A percentile compares a stretch with the other conserved stretches of the same genome.
These are phyloP conservation scores for Megalonaias nervosa DNA, from an alignment of 1,140 invertebrate species.

Conservation along the genomic window DNA sequence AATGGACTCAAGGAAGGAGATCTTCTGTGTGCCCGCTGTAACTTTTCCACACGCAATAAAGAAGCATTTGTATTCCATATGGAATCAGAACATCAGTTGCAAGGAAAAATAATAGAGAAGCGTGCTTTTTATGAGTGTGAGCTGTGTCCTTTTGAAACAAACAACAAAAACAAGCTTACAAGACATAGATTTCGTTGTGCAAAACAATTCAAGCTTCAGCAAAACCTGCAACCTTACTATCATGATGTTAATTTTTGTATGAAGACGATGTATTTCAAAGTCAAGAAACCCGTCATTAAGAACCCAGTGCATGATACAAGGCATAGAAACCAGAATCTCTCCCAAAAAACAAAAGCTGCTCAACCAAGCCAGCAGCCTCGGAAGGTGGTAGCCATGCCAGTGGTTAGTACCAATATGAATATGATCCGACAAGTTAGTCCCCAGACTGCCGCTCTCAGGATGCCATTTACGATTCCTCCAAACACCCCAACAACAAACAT, in stretches of 20 bases:
- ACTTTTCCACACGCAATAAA: conserved; percentile 80
- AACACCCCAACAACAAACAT: too few species aligned
- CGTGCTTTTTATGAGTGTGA: conserved; percentile 92
- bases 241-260: conserved; percentile 62
- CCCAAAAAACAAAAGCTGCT: too few species aligned
- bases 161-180: conserved; percentile 92
- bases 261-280: conserved; percentile 59
- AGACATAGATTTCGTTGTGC: conserved; percentile 90
- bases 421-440: too few species aligned
- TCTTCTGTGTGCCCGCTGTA: conserved; percentile 86
- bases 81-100: conserved; percentile 88
- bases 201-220: conserved; percentile 91
- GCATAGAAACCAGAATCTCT: too few species aligned
- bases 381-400: too few species aligned
- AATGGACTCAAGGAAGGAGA: conserved; percentile 81
- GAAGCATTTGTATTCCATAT: conserved; percentile 93
- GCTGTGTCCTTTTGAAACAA: conserved; percentile 95
- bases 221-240: conserved; percentile 82
- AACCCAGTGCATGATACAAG: neutral
- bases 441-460: too few species aligned
- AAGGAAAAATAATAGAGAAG: conserved; percentile 86
- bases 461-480: too few species aligned
- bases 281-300: conserved; percentile 29
- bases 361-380: too few species aligned
- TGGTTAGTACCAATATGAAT: too few species aligned